Evolutionary conservation across 2,113 vertebrate species (phyloP).

Genomic region (Struthio camelus): DNA sequence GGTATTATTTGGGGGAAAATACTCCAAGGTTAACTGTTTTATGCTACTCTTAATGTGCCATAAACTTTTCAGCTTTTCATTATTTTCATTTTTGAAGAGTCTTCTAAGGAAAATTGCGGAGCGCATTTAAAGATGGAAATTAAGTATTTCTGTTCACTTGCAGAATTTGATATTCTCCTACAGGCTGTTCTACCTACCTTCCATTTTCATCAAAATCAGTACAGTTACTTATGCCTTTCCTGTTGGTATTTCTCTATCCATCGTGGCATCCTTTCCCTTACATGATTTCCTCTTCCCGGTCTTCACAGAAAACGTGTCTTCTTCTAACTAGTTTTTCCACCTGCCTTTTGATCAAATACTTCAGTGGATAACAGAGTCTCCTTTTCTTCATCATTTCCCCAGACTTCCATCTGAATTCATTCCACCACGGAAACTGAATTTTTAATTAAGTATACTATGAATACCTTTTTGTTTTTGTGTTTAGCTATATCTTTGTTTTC

Average conservation of each 20-base stretch:
- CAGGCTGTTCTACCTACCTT: background rate
- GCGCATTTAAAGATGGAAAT: background rate
- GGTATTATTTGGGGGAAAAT: background rate
- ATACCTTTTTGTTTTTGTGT: background rate
- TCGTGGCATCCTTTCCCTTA: background rate
- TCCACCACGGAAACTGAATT: background rate
- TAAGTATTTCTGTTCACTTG: background rate
- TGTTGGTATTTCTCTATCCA: background rate
- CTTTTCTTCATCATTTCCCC: background rate
- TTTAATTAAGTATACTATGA: background rate
- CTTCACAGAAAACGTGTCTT: background rate
- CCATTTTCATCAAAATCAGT: background rate
- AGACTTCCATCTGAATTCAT: background rate
- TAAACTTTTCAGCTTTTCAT: background rate
- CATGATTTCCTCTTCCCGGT: background rate
- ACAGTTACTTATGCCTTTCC: accelerated
- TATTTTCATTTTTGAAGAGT: background rate
- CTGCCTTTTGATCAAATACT: background rate
- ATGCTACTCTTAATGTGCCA: background rate
- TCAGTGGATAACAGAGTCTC: background rate
- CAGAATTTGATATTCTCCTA: background rate
- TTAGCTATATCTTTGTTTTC: background rate
- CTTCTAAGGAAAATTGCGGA: background rate
- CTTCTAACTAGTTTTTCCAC: background rate
- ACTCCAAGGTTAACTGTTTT: background rate